A percentile compares a stretch with the other conserved stretches of the same genome.
Evolutionary conservation across 2,888 invertebrate species (phyloP).

Genomic region (Lampropteryx suffumata): DNA sequence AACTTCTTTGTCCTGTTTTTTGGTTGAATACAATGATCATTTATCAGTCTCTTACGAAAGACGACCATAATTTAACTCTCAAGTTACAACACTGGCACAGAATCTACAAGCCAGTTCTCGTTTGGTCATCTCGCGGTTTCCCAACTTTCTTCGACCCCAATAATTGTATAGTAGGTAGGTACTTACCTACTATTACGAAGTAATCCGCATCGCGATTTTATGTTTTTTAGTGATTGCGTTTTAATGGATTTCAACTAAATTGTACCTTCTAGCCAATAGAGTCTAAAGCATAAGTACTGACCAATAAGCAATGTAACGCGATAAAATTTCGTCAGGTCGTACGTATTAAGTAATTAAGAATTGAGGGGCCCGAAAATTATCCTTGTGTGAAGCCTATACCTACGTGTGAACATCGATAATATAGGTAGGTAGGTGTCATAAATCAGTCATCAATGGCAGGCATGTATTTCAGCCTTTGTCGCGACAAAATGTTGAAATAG

Average conservation of each 20-base stretch:
- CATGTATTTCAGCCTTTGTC: not conserved
- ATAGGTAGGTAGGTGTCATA: too few relatives aligned
- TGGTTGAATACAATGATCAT: not conserved
- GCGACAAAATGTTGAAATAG: constrained; percentile 13
- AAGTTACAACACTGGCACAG: constrained; percentile 26
- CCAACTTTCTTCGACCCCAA: constrained; percentile 79
- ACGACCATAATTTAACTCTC: constrained; percentile 11
- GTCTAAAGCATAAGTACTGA: too few relatives aligned
- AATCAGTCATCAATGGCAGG: too few relatives aligned
- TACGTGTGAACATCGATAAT: too few relatives aligned
- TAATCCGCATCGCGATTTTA: constrained; percentile 31
- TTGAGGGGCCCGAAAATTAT: too few relatives aligned
- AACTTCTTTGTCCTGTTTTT: constrained; percentile 4
- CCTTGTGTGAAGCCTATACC: too few relatives aligned
- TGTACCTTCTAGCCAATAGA: not conserved
- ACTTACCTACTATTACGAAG: constrained; percentile 4
- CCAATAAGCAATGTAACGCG: too few relatives aligned
- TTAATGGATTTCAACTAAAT: constrained; percentile 4
- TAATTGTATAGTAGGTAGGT: constrained; percentile 29
- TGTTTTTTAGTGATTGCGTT: constrained; percentile 43
- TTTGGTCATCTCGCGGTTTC: constrained; percentile 66
- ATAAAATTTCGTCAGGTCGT: too few relatives aligned
- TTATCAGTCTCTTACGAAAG: constrained; percentile 18
- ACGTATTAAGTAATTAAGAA: too few relatives aligned
- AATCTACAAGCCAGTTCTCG: constrained; percentile 54